Base-by-base conservation (phyloP, 1,140 invertebrate species). In the Drosophila navojoa region DNA sequence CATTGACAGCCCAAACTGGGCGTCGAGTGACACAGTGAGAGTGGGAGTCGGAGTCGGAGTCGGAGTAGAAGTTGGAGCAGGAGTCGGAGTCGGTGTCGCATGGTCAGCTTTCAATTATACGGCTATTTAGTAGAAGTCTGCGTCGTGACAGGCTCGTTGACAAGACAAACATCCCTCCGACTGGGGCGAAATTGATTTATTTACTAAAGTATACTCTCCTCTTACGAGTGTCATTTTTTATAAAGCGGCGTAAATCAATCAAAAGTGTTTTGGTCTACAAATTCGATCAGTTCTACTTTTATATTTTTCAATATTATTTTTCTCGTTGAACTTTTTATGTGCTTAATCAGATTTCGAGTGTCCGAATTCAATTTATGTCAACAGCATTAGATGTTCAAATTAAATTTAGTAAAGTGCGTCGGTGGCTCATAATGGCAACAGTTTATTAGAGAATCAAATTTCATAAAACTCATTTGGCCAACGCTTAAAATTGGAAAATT, bases 81-180 rank as follows among this genome's bases (percentile, higher is more conserved):
- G 19, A 22, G 19, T 22, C 19, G 19, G 9, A 50, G 61, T 22
- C 19, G 42, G 52, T 76, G 72, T 44, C 45, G 55, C 13, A 57
- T 38, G 42, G 69, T 77, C 80, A 81, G 54, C 61, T 73, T 66
- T 72, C 79, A 81, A 81, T 81, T 81, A 81, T 64, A 77, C 40
- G 78, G 53, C 73, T 63, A 81, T 81, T 81, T 73, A 73, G 79
- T 44, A 50, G 0, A 50, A 61, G 64, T 49, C 42, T 68, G 13
- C 7, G 38, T 38, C 13, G 9, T 38, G 35, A 62, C 13, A 35
- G 35, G 42, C 58, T 45, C 25, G 52, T 70, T 62, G 58, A 74
- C 58, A 69, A 57, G 57, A 44, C 71, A 61, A 57, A 62, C 66
- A 62, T 45, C 32, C 40, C 27, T 19, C 27, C 27, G 27, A 29